Evolutionary conservation across 2,888 invertebrate species (phyloP), one percentile per base, ranked within the genome.

Genomic region (Volucella bombylans): DNA sequence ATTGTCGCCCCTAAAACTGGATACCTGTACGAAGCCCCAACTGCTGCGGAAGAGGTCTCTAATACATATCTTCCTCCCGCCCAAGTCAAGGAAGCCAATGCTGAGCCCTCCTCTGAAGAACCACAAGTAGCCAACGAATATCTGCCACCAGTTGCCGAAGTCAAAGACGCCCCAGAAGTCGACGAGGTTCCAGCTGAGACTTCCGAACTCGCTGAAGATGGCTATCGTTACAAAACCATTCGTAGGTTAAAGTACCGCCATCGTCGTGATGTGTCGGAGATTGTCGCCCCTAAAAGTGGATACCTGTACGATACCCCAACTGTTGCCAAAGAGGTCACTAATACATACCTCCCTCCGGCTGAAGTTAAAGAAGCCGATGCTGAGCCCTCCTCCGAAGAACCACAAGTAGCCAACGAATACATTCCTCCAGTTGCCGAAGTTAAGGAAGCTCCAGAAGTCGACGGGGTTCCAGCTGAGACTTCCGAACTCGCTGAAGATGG

Each of bases 61-160:
- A 81, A 77, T 4, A 65, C 55, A 9, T 55, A 72, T 23, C 62
- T 65, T 6, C 57, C 61, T 14, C 65, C 78, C n/a, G 68, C 73
- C 11, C 76, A 79, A 39, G 41, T 76, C 14, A 55, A 62, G 11
- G 74, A 67, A 59, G 57, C 49, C 8, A 12, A 4, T 11, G n/a
- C 65, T 41, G 50, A 50, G 8, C 12, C 52, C 6, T 23, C 15
- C 12, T 59, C 65, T 12, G 50, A 74, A 57, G 55, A 18, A 9
- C 38, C 57, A 1, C 10, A 72, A 31, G 18, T 72, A 14, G 31
- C 59, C 77, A 8, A 80, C 79, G 71, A 88, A 31, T 90, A 87
- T 2, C 78, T 86, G n/a, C 86, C 86, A 14, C 79, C 79, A 18
- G 57, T 52, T 38, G 72, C 41, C 1, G 72, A 76, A 39, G 59